A percentile compares a stretch with the other conserved stretches of the same genome.
These are phyloP conservation scores for Micrasema minimum DNA, from an alignment of 1,140 invertebrate species.

Conservation along the genomic window DNA sequence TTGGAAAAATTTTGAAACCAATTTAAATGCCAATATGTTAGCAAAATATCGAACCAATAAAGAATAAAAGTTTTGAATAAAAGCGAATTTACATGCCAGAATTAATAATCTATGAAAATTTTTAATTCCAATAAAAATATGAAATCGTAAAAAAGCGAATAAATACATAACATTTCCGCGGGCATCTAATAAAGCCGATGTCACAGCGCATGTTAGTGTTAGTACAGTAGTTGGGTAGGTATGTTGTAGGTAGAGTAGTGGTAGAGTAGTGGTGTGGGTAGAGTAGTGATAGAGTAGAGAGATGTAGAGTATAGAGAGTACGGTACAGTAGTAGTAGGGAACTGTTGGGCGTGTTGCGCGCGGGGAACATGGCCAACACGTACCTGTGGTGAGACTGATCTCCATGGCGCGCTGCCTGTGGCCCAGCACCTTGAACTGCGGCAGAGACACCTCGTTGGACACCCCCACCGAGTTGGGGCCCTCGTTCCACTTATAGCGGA, in stretches of 20 bases:
- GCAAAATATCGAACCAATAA: conserved; percentile 10
- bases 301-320: background rate
- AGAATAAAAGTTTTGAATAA: conserved; percentile 16
- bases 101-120: conserved; percentile 15
- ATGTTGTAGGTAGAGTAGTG: background rate
- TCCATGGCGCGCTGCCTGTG: conserved; percentile 90
- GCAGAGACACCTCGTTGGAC: conserved; percentile 91
- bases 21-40: background rate
- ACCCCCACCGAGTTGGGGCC: conserved; percentile 92
- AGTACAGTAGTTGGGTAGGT: background rate
- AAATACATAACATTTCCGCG: conserved; percentile 27
- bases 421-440: conserved; percentile 93
- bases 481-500: conserved; percentile 95
- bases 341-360: too few relatives aligned
- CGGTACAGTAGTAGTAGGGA: background rate
- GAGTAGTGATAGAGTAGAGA: too few relatives aligned
- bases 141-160: conserved; percentile 34
- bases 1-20: too few relatives aligned
- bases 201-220: conserved; percentile 35
- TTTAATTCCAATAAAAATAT: conserved; percentile 29
- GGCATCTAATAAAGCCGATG: conserved; percentile 31
- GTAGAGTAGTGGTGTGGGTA: background rate
- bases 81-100: conserved; percentile 41
- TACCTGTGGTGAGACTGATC: conserved; percentile 93
- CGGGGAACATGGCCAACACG: background rate